Evolutionary conservation across 2,888 invertebrate species (phyloP), one percentile per base, ranked within the genome.

Genomic region (Eretmocerus hayati): DNA sequence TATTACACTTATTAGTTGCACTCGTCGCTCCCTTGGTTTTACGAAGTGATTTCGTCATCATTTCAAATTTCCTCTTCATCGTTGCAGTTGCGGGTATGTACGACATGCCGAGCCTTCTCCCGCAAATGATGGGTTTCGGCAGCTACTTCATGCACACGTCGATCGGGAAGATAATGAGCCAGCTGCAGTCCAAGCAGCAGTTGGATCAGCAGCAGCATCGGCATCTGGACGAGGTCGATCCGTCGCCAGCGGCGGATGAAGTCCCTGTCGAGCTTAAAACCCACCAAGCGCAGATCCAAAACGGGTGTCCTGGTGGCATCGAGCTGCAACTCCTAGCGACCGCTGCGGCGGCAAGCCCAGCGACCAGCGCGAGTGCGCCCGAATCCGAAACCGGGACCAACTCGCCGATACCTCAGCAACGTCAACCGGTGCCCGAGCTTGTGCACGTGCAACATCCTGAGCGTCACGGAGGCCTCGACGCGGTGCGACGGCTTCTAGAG

Each of bases 401-500:
- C 39, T 70, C 69, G 2, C 68, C 70, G 1, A 63, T 61, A 4
- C 78, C 56, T 77, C 79, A 67, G 3, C 67, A 8, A 15, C n/a
- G n/a, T n/a, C n/a, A n/a, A n/a, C n/a, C n/a, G n/a, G 8, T 18
- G 6, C 19, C 70, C 1, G 62, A 59, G 3, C 59, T 65, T 0
- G 53, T 59, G 9, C 61, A 19, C 58, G 63, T 6, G 48, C 58
- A 21, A 58, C 62, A 50, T 16, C 47, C 42, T 3, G 48, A 50
- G 15, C 47, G 46, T 13, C 75, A 75, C 36, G 78, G 78, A 53
- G 78, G 76, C 57, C 74, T 82, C 48, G 78, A 81, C 56, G 80
- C 78, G 32, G 84, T 86, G 32, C 82, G 86, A 64, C 78, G 82
- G 47, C 83, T 87, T 58, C 72, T 85, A 58, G 84, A 87, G 65